Evolutionary conservation across 2,888 invertebrate species (phyloP), one percentile per base, ranked within the genome.

Genomic region (Erannis defoliaria): DNA sequence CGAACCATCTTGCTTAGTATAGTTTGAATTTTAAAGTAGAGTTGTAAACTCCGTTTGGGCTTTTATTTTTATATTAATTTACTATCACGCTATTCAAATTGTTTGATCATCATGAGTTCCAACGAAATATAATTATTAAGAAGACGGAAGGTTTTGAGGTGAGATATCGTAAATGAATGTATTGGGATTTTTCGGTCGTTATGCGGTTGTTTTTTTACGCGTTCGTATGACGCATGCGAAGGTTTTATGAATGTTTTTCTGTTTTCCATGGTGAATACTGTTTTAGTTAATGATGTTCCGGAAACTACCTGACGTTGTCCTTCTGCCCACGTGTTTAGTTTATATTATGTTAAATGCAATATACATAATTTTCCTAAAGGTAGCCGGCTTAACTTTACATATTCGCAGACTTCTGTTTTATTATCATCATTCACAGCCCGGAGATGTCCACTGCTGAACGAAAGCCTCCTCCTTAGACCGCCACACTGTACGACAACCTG

Each of bases 281-380:
- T 18, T 46, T 46, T 4, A 18, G 31, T 46, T 46, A 46, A 29
- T 2, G 18, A 46, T 31, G 29, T 31, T 12, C n/a, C 46, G 31
- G 46, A 18, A 46, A 26, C 12, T 5, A 16, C 29, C 0, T 19
- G 31, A 37, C 29, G 26, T 2, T 26, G 46, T 46, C 55, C 55
- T 55, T 46, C 29, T 38, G 29, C 46, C 46, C 38, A 31, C 38
- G n/a, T 46, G 29, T 35, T 26, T 43, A 26, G 9, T 43, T 16
- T 43, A 43, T 14, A 16, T 14, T 5, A 46, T 46, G 18, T 12
- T 31, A 31, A 6, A 18, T 31, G 29, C 33, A 43, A 45, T 29
- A 4, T 12, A n/a, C 43, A 18, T 35, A 45, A 19, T 45, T 54
- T 54, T 12, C 43, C 43, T 23, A 23, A 54, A 43, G 6, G 42